These are phyloP conservation scores for Lepidothrix coronata DNA, from an alignment of 2,113 vertebrate species.

Conservation along the genomic window DNA sequence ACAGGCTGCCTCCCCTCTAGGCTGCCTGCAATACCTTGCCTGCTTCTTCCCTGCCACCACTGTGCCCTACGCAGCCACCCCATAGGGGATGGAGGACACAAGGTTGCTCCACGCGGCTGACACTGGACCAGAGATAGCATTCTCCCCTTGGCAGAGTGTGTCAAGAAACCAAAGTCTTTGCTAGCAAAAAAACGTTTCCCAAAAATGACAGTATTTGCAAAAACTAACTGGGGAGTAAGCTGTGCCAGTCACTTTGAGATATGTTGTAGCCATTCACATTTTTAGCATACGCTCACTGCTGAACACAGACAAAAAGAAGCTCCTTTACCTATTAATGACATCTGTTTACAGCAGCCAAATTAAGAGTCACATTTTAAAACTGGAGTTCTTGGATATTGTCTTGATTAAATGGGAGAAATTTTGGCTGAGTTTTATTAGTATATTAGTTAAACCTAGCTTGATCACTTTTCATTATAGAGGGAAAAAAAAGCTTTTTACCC, in stretches of 20 bases:
- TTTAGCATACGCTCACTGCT: neutral
- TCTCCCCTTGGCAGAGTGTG: neutral
- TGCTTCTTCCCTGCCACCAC: neutral
- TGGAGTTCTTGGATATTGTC: neutral
- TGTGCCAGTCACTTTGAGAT: neutral
- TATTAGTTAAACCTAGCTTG: neutral
- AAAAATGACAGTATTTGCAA: neutral
- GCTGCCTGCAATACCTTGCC: neutral
- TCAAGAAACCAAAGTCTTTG: neutral
- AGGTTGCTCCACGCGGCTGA: accelerated
- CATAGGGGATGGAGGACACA: neutral
- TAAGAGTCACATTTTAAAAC: neutral
- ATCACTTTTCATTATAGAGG: neutral
- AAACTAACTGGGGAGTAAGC: neutral
- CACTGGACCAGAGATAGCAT: neutral
- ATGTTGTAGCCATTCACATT: neutral
- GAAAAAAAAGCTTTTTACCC: neutral
- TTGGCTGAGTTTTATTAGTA: neutral
- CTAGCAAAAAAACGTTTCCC: neutral
- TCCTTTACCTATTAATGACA: accelerated
- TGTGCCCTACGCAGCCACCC: accelerated
- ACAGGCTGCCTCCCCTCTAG: neutral
- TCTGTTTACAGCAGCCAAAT: neutral
- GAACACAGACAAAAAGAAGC: neutral
- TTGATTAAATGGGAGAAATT: neutral